phyloP scores from a whole-genome alignment of 1,140 invertebrate genomes.

The Scaptomyza hsui region DNA sequence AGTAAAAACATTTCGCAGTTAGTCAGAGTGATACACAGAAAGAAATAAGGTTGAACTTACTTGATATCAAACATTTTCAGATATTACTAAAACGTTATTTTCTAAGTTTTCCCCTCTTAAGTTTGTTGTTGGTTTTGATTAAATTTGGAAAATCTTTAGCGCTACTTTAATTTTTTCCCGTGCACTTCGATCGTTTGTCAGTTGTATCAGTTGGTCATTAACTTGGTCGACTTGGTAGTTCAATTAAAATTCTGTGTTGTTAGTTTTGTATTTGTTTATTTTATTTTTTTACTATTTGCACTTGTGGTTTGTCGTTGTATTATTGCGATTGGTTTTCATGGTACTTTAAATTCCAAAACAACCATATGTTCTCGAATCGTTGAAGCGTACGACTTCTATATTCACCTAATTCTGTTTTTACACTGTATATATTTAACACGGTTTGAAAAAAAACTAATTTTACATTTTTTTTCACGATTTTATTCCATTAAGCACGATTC shows the following conservation, averaged over 20 bases:
- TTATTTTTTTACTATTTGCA: conserved; percentile 15
- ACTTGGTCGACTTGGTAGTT: conserved; percentile 29
- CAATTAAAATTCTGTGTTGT: conserved; percentile 55
- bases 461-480: no score
- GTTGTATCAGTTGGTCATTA: conserved; percentile 33
- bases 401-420: no score
- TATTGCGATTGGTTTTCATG: conserved; percentile 48
- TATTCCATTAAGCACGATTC: no score
- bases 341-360: conserved; percentile 8
- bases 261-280: conserved; percentile 4
- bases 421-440: no score
- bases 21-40: conserved; percentile 13
- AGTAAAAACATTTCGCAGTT: conserved; percentile 23
- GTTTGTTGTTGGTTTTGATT: no score
- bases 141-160: no score
- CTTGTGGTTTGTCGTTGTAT: conserved; percentile 14
- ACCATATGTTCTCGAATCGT: conserved; percentile 28
- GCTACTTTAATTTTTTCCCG: no score
- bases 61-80: no score
- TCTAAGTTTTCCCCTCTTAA: no score
- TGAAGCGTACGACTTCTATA: conserved; percentile 50
- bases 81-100: no score
- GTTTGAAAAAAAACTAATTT: no score
- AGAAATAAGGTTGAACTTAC: not conserved
- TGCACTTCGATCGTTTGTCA: conserved; percentile 1